These are phyloP conservation scores for Pollachius pollachius DNA, from an alignment of 2,113 vertebrate species.

Conservation along the genomic window DNA sequence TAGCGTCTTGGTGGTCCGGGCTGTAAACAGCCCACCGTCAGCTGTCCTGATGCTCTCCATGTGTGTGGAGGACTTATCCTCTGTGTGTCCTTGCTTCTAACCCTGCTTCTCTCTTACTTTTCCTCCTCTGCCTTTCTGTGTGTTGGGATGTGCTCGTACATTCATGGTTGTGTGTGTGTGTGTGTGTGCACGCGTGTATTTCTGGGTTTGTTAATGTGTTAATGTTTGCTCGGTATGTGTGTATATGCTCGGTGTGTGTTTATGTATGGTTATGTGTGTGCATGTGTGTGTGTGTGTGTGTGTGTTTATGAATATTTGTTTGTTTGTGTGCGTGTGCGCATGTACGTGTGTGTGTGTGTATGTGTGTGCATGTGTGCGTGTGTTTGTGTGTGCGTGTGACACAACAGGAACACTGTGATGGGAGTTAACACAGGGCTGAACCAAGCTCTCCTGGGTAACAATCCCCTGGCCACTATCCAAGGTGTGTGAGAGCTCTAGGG, in stretches of 20 bases:
- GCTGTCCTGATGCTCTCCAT: slow-evolving; percentile 20
- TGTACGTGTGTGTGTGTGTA: not conserved
- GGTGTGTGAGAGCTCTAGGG: slow-evolving; percentile 75
- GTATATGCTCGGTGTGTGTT: slow-evolving; percentile 1
- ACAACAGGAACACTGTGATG: slow-evolving; percentile 90
- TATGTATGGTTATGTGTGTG: slow-evolving; percentile 17
- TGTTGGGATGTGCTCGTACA: not conserved
- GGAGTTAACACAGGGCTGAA: slow-evolving; percentile 91
- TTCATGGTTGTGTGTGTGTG: not conserved
- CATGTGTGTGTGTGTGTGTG: slow-evolving; percentile 24
- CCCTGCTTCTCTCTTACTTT: slow-evolving; percentile 50
- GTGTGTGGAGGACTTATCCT: slow-evolving; percentile 30
- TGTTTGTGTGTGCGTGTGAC: slow-evolving; percentile 26
- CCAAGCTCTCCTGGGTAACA: slow-evolving; percentile 88
- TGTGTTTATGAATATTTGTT: slow-evolving; percentile 22
- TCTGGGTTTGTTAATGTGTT: slow-evolving; percentile 17
- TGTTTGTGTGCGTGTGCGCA: slow-evolving; percentile 3
- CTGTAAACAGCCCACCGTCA: slow-evolving; percentile 15
- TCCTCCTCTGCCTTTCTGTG: slow-evolving; percentile 53
- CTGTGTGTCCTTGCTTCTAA: slow-evolving; percentile 58
- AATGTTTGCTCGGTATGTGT: slow-evolving; percentile 11
- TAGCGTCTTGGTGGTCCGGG: slow-evolving; percentile 19
- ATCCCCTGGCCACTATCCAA: slow-evolving; percentile 92
- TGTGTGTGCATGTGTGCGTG: slow-evolving; percentile 27
- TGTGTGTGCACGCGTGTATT: slow-evolving; percentile 3